Percentiles rank a stretch among this genome's conserved stretches.
Conservation (phyloP, 2,888 invertebrate species). For the Sarcophaga rosellei region DNA sequence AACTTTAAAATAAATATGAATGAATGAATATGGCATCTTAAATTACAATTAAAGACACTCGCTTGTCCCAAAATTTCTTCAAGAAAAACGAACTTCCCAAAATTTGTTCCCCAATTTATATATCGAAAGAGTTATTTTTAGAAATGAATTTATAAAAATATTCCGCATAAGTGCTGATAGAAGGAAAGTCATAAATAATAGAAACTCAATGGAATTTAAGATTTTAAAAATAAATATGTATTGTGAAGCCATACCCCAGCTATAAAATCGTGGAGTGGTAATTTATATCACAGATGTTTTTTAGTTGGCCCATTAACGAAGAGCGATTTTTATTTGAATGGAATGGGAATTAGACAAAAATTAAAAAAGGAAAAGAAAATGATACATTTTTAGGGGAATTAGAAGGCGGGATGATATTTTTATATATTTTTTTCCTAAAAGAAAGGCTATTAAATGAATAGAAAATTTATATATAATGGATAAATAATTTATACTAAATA, state of each 20-base stretch:
- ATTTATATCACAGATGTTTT: not conserved
- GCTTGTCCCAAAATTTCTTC: too few species aligned
- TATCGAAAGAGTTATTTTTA: not conserved
- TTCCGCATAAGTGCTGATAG: not conserved
- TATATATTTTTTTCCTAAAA: too few species aligned
- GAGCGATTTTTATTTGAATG: not conserved
- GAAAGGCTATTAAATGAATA: too few species aligned
- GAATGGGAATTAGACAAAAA: too few species aligned
- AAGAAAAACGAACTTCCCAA: too few species aligned
- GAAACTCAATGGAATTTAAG: not conserved
- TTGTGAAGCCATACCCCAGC: not conserved
- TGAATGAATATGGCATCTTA: too few species aligned
- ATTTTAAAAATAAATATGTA: slow-evolving; percentile 14
- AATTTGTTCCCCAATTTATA: not conserved
- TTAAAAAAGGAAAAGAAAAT: not conserved
- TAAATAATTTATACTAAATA: too few species aligned
- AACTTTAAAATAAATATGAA: too few species aligned
- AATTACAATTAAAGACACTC: too few species aligned
- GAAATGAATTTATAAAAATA: not conserved
- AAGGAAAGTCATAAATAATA: not conserved
- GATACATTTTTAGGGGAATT: not conserved
- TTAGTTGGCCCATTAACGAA: not conserved
- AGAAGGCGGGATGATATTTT: not conserved
- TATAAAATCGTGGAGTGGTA: not conserved
- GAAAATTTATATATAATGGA: too few species aligned